Conservation (phyloP, 2,888 invertebrate species). For the Polyommatus icarus region DNA sequence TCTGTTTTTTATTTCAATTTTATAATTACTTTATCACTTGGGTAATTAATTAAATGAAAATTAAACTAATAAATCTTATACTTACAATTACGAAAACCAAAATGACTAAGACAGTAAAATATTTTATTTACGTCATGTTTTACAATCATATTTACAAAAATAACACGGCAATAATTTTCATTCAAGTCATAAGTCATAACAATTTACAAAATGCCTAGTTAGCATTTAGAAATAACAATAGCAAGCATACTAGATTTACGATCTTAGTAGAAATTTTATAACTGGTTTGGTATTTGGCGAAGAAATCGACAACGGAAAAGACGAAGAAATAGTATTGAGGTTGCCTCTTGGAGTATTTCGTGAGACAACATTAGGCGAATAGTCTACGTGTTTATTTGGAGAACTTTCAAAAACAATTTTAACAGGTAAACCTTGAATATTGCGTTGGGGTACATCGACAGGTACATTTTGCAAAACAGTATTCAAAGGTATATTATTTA, state of each 20-base stretch:
- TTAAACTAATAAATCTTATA: no score
- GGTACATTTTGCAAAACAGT: neutral
- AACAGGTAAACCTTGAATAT: neutral
- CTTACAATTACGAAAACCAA: neutral
- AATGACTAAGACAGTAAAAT: neutral
- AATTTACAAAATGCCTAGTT: neutral
- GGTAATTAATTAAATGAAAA: no score
- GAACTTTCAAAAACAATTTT: neutral
- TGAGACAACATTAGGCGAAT: neutral
- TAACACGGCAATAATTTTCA: neutral
- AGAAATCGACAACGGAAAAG: neutral
- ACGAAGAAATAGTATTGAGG: neutral
- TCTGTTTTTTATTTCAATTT: neutral
- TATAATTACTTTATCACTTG: no score
- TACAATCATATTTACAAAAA: neutral
- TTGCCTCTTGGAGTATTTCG: neutral
- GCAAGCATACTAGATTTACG: neutral
- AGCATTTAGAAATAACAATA: neutral
- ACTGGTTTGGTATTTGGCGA: neutral
- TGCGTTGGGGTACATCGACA: neutral
- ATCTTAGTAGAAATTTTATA: conserved; percentile 13
- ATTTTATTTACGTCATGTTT: neutral
- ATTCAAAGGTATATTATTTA: neutral
- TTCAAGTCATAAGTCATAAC: neutral
- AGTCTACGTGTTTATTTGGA: neutral